Evolutionary conservation across 1,140 invertebrate genomes (phyloP).

Genomic region (Zelostemma sp.): DNA sequence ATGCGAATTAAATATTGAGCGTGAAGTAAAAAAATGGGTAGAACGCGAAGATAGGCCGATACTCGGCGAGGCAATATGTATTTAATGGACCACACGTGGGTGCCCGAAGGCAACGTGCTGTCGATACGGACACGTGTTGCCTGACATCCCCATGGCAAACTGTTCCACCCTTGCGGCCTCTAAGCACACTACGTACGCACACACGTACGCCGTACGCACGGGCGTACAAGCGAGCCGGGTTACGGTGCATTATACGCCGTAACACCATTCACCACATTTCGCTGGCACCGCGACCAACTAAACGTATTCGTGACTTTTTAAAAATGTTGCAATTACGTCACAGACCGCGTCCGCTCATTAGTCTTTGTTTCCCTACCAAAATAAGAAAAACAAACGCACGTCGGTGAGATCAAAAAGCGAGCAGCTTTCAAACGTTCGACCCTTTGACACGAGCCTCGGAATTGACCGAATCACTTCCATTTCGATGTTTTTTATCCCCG

Average conservation of each 20-base stretch:
- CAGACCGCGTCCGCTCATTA: constrained; percentile 50
- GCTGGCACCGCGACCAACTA: constrained; percentile 31
- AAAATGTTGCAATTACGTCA: constrained; percentile 65
- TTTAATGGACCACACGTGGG: constrained; percentile 58
- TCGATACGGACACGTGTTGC: constrained; percentile 65
- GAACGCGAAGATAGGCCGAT: constrained; percentile 35
- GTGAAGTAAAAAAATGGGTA: constrained; percentile 37
- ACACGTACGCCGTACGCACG: constrained; percentile 30
- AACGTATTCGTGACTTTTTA: constrained; percentile 65
- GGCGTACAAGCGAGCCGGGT: constrained; percentile 37
- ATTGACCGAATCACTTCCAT: constrained; percentile 36
- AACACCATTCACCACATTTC: constrained; percentile 54
- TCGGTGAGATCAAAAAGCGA: constrained; percentile 43
- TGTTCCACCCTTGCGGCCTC: constrained; percentile 32
- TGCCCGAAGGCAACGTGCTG: constrained; percentile 55
- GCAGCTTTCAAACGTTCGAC: constrained; percentile 34
- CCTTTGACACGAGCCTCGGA: constrained; percentile 27
- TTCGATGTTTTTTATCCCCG: neutral
- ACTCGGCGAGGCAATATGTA: constrained; percentile 46
- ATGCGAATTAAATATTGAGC: constrained; percentile 39
- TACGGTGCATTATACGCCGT: constrained; percentile 58
- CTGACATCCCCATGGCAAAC: constrained; percentile 51
- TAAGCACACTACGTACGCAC: constrained; percentile 51
- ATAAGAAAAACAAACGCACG: constrained; percentile 48
- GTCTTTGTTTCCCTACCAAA: constrained; percentile 51